These are phyloP conservation scores for Aulostomus chinensis DNA, from an alignment of 2,797 vertebrate genomes.

Conservation along the genomic window DNA sequence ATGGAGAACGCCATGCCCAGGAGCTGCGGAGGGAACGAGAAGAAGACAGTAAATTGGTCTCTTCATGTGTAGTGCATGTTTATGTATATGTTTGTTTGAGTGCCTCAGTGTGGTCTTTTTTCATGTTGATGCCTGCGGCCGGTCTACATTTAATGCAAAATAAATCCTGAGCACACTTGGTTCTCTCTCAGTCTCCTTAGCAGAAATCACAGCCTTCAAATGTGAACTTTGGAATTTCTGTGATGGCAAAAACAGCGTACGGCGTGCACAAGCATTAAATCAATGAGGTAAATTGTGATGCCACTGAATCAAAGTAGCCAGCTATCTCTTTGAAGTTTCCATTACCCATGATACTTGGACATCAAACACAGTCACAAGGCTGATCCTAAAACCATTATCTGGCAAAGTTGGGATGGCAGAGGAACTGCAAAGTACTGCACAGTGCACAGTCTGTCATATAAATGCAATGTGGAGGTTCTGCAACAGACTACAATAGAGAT, in stretches of 20 bases:
- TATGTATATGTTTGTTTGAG: background rate
- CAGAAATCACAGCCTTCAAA: conserved; percentile 38
- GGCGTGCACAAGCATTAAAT: conserved; percentile 52
- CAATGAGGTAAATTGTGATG: conserved; percentile 71
- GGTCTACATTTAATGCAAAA: conserved; percentile 22
- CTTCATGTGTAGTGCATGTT: background rate
- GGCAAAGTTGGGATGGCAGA: conserved; percentile 40
- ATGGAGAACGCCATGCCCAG: conserved; percentile 99
- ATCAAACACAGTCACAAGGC: conserved; percentile 73
- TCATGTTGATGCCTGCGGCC: conserved; percentile 38
- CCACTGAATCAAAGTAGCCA: conserved; percentile 68
- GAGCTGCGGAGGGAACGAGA: conserved; percentile 83
- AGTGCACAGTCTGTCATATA: conserved; percentile 22
- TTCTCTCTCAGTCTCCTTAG: conserved; percentile 4
- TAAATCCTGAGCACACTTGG: conserved; percentile 41
- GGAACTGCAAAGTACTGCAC: conserved; percentile 27
- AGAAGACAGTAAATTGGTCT: conserved; percentile 25
- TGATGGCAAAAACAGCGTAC: conserved; percentile 47
- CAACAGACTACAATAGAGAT: conserved; percentile 17
- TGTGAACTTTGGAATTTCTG: conserved; percentile 46
- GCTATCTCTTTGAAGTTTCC: conserved; percentile 77
- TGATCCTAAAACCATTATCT: conserved; percentile 74
- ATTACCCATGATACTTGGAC: conserved; percentile 72
- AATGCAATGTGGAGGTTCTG: conserved; percentile 23
- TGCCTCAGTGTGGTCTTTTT: conserved; percentile 1